Conservation (phyloP, 2,797 vertebrate genomes). For the Cottoperca gobio region DNA sequence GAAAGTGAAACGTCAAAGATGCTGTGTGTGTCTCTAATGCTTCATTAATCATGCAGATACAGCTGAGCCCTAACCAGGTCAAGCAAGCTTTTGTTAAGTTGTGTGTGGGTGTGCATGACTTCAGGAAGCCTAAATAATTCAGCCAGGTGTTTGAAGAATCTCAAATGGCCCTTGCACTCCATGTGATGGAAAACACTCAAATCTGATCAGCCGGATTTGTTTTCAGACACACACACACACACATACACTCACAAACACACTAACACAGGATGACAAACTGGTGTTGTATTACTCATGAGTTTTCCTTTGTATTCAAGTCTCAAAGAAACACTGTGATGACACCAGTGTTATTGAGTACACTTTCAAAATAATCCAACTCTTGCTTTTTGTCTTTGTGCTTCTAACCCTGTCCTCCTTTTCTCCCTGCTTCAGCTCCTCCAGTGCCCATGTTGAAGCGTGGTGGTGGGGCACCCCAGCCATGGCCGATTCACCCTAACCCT, state of each 20-base stretch:
- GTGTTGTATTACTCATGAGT: slow-evolving; percentile 72
- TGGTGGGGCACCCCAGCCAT: slow-evolving; percentile 76
- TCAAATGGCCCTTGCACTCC: slow-evolving; percentile 83
- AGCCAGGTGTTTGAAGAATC: slow-evolving; percentile 79
- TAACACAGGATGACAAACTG: slow-evolving; percentile 41
- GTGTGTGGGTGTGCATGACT: slow-evolving; percentile 58
- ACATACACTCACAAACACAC: slow-evolving; percentile 4
- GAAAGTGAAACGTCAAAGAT: slow-evolving; percentile 82
- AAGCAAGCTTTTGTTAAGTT: slow-evolving; percentile 65
- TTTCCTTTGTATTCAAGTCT: slow-evolving; percentile 50
- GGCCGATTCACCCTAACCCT: slow-evolving; percentile 70
- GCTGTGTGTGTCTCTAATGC: slow-evolving; percentile 54
- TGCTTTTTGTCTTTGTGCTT: slow-evolving; percentile 22
- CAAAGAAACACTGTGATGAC: slow-evolving; percentile 27
- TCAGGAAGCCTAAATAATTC: slow-evolving; percentile 83
- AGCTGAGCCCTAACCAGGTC: slow-evolving; percentile 70
- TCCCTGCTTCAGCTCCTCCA: slow-evolving; percentile 75
- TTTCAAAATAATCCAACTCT: slow-evolving; percentile 29
- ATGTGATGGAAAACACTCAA: slow-evolving; percentile 85
- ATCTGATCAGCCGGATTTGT: slow-evolving; percentile 87
- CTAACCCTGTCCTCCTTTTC: background rate
- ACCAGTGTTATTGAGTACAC: slow-evolving; percentile 14
- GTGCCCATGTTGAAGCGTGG: slow-evolving; percentile 74
- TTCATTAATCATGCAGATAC: slow-evolving; percentile 78
- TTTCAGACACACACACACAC: slow-evolving; percentile 69